Base-by-base conservation (phyloP, 1,140 invertebrate species). In the Drosophila sproati region DNA sequence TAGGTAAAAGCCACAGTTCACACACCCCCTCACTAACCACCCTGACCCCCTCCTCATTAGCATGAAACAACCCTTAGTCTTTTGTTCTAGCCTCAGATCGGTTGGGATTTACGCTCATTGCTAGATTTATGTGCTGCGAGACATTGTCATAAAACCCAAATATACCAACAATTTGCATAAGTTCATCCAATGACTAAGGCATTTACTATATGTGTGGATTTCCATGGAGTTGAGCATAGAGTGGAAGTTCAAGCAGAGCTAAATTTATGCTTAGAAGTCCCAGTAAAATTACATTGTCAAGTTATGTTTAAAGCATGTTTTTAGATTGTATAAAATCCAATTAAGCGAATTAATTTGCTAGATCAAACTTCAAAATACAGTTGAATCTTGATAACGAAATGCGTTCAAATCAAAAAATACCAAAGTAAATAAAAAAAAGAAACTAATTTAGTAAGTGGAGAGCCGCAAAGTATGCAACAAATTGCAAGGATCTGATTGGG, bases 391-490 rank as follows among this genome's bases (percentile, higher is more conserved):
- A 69, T 82, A 51, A 55, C 20, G 31, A 66, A 72, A 59, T 52
- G 3, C 41, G n/a, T 31, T 34, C 12, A 37, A n/a, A 20, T 35
- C 5, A 28, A 43, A 43, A 20, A 20, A 20, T 20, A 20, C 20
- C 20, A 20, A 20, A 20, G 20, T 20, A 20, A 20, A 20, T 20
- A 20, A 31, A 31, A 60, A 28, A 31, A 51, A 29, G 34, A 82
- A 87, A 88, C 62, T 83, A 87, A 87, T 87, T 88, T 83, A 54
- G 67, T 61, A 87, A 87, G 79, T 87, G 82, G 70, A 77, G 62
- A 54, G 48, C 29, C 47, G 37, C 60, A 77, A 87, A 80, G 83
- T 77, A 79, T 88, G 79, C 73, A 87, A 73, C 82, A 87, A 86
- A 86, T 82, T 75, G 60, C 64, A 67, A 67, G 66, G 41, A 56